phyloP scores from a whole-genome alignment of 2,797 vertebrate species.

The Protonibea diacanthus region DNA sequence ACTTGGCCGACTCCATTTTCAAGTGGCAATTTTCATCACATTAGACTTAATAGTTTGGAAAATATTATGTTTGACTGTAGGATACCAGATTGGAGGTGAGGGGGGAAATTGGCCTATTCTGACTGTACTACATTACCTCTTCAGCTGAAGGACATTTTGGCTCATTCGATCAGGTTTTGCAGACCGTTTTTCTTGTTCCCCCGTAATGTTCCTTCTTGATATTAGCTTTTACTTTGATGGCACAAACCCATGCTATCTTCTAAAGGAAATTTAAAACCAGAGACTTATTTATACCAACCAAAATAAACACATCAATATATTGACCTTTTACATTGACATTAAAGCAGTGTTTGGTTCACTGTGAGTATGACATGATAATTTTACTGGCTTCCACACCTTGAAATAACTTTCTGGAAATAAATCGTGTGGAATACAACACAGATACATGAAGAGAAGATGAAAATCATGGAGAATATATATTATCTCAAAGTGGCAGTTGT shows the following conservation, averaged over 20 bases:
- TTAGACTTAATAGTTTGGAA: conserved; percentile 54
- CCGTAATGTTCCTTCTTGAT: conserved; percentile 11
- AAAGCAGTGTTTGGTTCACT: conserved; percentile 7
- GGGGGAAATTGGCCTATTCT: conserved; percentile 23
- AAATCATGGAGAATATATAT: conserved; percentile 14
- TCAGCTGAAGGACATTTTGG: conserved; percentile 49
- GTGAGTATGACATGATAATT: not conserved
- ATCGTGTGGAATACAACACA: not conserved
- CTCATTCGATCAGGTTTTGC: conserved; percentile 25
- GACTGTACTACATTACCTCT: conserved; percentile 17
- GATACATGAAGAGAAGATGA: conserved; percentile 21
- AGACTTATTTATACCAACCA: not conserved
- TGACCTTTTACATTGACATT: conserved; percentile 24
- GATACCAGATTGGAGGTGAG: conserved; percentile 29
- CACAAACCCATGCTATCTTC: not conserved
- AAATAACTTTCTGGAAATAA: conserved; percentile 13
- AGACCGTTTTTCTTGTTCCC: conserved; percentile 13
- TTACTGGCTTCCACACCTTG: not conserved
- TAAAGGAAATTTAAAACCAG: conserved; percentile 5
- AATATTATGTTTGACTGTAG: conserved; percentile 55
- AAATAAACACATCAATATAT: conserved; percentile 12
- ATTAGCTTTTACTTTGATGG: conserved; percentile 11
- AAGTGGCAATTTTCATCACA: conserved; percentile 36
- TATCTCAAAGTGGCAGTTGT: conserved; percentile 9
- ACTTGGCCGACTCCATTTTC: conserved; percentile 37